These are phyloP conservation scores for Galago senegalensis DNA, from an alignment of 2,797 vertebrate genomes.

Conservation along the genomic window DNA sequence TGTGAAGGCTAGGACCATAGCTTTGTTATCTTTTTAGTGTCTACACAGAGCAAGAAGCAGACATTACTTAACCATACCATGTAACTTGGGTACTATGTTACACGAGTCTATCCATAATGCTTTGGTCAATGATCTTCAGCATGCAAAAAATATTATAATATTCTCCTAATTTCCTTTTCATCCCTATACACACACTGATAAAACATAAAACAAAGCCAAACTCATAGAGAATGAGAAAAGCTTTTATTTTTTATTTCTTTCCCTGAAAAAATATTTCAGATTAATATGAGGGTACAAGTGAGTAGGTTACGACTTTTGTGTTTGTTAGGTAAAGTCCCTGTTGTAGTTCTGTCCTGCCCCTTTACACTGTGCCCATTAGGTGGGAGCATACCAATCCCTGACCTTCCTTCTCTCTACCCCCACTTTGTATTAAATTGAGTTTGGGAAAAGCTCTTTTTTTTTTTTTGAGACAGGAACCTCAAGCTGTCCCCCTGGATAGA, in stretches of 20 bases:
- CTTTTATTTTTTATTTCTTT: neutral
- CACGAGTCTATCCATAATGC: neutral
- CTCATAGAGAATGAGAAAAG: slow-evolving; percentile 4
- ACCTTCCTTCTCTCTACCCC: no score
- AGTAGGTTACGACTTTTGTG: no score
- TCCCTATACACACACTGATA: neutral
- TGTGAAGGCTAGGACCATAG: neutral
- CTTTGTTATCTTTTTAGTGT: neutral
- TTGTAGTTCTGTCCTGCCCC: no score
- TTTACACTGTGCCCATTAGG: no score
- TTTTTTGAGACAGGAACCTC: no score
- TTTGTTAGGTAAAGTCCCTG: no score
- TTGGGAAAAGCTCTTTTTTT: neutral
- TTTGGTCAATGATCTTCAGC: neutral
- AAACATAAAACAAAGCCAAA: slow-evolving; percentile 34
- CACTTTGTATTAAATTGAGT: no score
- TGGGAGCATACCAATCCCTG: no score
- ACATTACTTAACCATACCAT: neutral
- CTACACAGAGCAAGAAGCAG: neutral
- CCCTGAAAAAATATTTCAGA: no score
- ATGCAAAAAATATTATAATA: neutral
- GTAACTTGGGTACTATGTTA: neutral
- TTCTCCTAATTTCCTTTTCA: slow-evolving; percentile 33
- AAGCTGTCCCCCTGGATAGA: no score
- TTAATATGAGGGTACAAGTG: no score